A percentile compares a stretch with the other conserved stretches of the same genome.
These are phyloP conservation scores for Stictonetta naevosa DNA, from an alignment of 2,113 vertebrate genomes.

Conservation along the genomic window DNA sequence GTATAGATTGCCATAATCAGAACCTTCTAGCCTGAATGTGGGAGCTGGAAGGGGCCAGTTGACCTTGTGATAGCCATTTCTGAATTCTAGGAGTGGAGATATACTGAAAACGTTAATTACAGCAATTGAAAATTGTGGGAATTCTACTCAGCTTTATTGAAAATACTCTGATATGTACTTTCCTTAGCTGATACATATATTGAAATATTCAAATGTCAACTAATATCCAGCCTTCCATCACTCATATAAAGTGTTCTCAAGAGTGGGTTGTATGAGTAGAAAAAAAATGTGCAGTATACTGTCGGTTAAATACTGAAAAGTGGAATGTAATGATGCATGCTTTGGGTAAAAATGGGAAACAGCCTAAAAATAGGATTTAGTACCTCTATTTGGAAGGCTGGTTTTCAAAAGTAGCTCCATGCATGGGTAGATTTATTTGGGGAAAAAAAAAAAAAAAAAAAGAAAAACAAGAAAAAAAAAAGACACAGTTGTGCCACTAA, in stretches of 20 bases:
- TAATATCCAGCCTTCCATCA: background rate
- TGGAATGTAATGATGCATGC: background rate
- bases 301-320: background rate
- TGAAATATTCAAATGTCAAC: background rate
- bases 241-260: background rate
- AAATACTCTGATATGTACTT: background rate
- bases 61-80: background rate
- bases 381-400: background rate
- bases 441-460: background rate
- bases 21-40: background rate
- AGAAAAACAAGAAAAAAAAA: background rate
- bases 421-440: background rate
- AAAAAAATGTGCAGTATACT: background rate
- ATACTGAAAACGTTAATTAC: background rate
- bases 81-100: background rate
- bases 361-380: background rate
- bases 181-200: background rate
- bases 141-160: background rate
- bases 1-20: background rate
- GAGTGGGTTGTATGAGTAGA: background rate
- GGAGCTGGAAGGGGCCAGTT: background rate
- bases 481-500: background rate
- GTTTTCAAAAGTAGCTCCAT: background rate
- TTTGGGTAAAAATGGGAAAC: background rate
- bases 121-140: background rate